Evolutionary conservation across 92 coral and sea anemone genomes (phyloP).

Genomic region (Phenganax stokvisi): DNA sequence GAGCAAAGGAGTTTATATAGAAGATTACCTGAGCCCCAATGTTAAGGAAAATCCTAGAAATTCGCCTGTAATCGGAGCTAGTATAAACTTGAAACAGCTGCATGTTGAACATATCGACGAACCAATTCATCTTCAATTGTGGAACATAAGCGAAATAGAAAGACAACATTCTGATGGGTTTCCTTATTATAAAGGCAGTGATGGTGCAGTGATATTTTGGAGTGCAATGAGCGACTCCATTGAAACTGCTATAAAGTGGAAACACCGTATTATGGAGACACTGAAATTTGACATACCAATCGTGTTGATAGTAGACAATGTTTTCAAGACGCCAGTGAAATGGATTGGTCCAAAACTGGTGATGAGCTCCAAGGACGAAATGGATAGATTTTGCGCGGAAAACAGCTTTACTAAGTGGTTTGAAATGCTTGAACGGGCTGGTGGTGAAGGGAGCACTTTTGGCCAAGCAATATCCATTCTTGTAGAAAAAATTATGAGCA

Average conservation of each 20-base stretch:
- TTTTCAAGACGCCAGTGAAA: slow-evolving; percentile 37
- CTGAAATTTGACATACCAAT: slow-evolving; percentile 36
- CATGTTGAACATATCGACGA: slow-evolving; percentile 17
- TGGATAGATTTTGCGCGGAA: slow-evolving; percentile 56
- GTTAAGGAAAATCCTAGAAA: slow-evolving; percentile 11
- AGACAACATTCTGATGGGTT: slow-evolving; percentile 28
- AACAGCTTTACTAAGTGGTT: slow-evolving; percentile 58
- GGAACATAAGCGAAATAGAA: slow-evolving; percentile 62
- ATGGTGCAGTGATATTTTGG: slow-evolving; percentile 68
- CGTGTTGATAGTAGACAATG: slow-evolving; percentile 63
- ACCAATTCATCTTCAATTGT: slow-evolving; percentile 43
- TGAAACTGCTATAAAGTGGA: slow-evolving; percentile 54
- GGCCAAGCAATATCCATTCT: slow-evolving; percentile 58
- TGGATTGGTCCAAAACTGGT: slow-evolving; percentile 57
- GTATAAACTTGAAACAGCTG: slow-evolving; percentile 43
- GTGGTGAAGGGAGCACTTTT: slow-evolving; percentile 58
- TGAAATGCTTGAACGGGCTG: slow-evolving; percentile 58
- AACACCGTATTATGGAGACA: slow-evolving; percentile 37
- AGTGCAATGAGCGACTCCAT: slow-evolving; percentile 57
- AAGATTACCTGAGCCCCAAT: slow-evolving; percentile 43
- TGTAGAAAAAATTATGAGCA: slow-evolving; percentile 34
- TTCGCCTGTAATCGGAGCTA: slow-evolving; percentile 50
- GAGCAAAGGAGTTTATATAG: slow-evolving; percentile 54
- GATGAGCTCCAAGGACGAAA: slow-evolving; percentile 49
- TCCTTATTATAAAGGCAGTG: slow-evolving; percentile 40